Evolutionary conservation across 2,797 vertebrate genomes (phyloP).

Genomic region (Scyliorhinus canicula): DNA sequence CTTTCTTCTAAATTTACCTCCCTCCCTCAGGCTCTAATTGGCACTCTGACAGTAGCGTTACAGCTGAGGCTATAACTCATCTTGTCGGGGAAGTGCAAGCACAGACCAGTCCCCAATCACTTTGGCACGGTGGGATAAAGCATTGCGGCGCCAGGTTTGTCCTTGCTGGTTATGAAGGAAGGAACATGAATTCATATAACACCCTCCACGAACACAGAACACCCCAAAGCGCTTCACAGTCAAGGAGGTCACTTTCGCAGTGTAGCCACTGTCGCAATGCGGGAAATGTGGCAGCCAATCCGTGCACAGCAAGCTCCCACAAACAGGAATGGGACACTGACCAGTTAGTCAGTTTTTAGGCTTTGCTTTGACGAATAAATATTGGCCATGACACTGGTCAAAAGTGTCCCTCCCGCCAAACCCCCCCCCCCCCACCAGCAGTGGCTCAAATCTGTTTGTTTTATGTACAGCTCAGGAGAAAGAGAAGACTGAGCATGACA

Average conservation of each 20-base stretch:
- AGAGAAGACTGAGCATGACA: no score
- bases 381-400: not conserved
- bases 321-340: not conserved
- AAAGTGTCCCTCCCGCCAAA: no score
- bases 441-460: not conserved
- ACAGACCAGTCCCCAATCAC: not conserved
- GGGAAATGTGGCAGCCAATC: not conserved
- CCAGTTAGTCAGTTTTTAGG: not conserved
- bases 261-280: not conserved
- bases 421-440: no score
- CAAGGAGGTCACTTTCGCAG: not conserved
- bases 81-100: not conserved
- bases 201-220: not conserved
- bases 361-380: not conserved
- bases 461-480: not conserved
- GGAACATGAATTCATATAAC: not conserved
- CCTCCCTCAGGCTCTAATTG: not conserved
- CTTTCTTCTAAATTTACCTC: not conserved
- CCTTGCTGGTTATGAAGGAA: not conserved
- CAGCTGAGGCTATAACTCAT: not conserved
- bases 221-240: not conserved
- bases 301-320: not conserved
- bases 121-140: not conserved
- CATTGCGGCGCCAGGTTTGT: not conserved
- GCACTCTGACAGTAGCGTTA: not conserved